These are phyloP conservation scores for Catharus minimus DNA, from an alignment of 2,113 vertebrate species.

Conservation along the genomic window DNA sequence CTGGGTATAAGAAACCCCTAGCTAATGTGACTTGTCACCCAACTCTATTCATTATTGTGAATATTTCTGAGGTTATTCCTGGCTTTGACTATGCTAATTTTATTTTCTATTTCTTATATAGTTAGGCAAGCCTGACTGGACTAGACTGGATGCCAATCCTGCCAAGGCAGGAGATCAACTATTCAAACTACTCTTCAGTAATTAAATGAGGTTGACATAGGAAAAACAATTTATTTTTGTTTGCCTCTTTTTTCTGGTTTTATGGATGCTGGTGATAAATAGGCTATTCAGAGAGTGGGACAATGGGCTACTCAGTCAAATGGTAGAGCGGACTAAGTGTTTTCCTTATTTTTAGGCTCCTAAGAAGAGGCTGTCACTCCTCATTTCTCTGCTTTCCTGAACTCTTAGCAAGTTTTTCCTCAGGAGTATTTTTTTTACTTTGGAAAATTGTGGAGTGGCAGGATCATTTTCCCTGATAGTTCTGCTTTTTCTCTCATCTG, in stretches of 20 bases:
- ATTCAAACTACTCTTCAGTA: constrained; percentile 15
- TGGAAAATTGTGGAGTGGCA: neutral
- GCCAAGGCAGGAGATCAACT: neutral
- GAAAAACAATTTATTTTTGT: constrained; percentile 46
- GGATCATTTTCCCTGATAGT: neutral
- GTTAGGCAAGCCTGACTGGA: constrained; percentile 18
- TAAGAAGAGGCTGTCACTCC: neutral
- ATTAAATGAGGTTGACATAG: constrained; percentile 4
- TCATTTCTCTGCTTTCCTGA: neutral
- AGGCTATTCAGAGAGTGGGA: neutral
- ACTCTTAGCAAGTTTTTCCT: fast-evolving
- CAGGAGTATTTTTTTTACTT: neutral
- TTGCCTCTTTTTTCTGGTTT: neutral
- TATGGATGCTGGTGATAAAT: constrained; percentile 5
- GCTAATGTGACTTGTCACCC: neutral
- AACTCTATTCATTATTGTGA: constrained; percentile 33
- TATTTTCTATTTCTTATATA: constrained; percentile 32
- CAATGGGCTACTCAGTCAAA: constrained; percentile 7
- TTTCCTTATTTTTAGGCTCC: neutral
- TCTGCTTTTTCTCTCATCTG: neutral
- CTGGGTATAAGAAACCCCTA: neutral
- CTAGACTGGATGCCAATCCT: constrained; percentile 2
- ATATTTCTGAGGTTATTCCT: constrained; percentile 39
- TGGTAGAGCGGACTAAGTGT: neutral
- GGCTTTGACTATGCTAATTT: constrained; percentile 45